These are phyloP conservation scores for Hippoglossus hippoglossus DNA, from an alignment of 2,797 vertebrate genomes.

Conservation along the genomic window DNA sequence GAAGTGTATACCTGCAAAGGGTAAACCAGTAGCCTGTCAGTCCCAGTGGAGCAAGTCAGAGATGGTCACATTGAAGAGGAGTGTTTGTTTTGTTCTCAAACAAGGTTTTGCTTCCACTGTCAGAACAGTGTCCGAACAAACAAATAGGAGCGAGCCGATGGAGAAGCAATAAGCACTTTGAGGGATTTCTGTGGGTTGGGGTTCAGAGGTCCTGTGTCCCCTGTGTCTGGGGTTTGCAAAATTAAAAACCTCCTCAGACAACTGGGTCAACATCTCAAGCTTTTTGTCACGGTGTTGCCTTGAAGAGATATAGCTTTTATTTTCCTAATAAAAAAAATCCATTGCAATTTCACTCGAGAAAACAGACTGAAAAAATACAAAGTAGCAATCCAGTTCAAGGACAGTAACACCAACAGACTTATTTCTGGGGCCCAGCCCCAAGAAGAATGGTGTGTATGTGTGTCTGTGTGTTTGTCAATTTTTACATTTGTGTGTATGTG, in stretches of 20 bases:
- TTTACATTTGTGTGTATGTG: conserved; percentile 43
- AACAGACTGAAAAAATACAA: conserved; percentile 6
- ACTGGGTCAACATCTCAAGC: conserved; percentile 77
- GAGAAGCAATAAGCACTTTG: conserved; percentile 83
- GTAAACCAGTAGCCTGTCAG: conserved; percentile 50
- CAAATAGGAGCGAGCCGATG: conserved; percentile 55
- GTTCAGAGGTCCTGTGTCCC: conserved; percentile 51
- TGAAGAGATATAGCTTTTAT: conserved; percentile 53
- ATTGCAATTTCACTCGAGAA: conserved; percentile 47
- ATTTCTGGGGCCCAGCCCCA: conserved; percentile 57
- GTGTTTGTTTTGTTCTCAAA: conserved; percentile 52
- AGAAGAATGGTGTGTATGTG: conserved; percentile 52
- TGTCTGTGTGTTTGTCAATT: conserved; percentile 18
- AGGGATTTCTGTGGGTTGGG: conserved; percentile 75
- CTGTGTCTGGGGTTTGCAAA: conserved; percentile 44
- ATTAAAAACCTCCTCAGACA: conserved; percentile 65
- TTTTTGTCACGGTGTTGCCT: conserved; percentile 64
- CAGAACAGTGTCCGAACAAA: conserved; percentile 55
- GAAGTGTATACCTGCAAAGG: conserved; percentile 99
- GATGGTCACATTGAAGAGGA: conserved; percentile 41
- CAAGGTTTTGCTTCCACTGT: conserved; percentile 53
- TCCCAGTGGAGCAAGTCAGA: conserved; percentile 46
- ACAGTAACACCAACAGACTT: conserved; percentile 62
- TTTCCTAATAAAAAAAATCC: conserved; percentile 42
- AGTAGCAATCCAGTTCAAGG: conserved; percentile 51